Conservation (phyloP, 2,888 invertebrate species). For the Hydriomena furcata region DNA sequence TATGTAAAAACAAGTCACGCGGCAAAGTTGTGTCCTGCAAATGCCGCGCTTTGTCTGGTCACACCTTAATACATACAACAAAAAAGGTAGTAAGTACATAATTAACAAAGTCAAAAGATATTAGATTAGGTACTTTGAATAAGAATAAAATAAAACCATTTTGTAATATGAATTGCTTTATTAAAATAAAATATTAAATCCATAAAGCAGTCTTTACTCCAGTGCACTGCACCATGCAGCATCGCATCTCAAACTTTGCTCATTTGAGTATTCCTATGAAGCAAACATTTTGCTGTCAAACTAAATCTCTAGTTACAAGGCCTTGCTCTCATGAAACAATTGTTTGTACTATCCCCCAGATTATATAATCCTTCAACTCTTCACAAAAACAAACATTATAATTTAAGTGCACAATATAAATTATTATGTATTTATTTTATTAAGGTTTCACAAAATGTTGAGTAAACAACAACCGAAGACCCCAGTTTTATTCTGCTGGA, state of each 20-base stretch:
- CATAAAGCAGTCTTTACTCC: conserved; percentile 14
- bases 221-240: background rate
- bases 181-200: conserved; percentile 12
- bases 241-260: background rate
- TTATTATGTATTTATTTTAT: no score
- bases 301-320: no score
- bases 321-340: no score
- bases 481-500: background rate
- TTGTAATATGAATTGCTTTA: conserved; percentile 4
- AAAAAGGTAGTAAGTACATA: no score
- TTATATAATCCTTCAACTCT: background rate
- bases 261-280: background rate
- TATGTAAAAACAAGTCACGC: no score
- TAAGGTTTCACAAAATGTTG: conserved; percentile 1
- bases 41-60: no score
- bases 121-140: no score
- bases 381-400: background rate
- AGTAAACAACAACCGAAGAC: background rate
- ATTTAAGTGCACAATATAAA: no score
- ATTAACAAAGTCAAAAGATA: no score
- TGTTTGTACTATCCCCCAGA: no score
- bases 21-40: no score
- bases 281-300: background rate
- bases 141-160: background rate
- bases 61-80: no score